Conservation (phyloP, 2,797 vertebrate species). For the Tauraco hartlaubi region DNA sequence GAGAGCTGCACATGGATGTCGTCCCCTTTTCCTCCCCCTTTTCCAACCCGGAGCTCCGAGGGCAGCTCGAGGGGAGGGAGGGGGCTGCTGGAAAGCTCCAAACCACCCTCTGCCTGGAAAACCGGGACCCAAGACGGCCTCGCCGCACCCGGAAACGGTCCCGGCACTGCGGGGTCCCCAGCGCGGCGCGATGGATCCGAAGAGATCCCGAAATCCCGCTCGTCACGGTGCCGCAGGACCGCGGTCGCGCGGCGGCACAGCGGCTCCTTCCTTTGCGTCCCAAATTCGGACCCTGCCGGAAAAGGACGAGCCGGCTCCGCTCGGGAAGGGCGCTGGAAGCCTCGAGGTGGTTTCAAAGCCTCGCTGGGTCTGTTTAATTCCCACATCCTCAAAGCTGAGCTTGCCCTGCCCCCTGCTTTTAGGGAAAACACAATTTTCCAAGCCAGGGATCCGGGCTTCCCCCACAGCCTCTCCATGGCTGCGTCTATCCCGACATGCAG, state of each 20-base stretch:
- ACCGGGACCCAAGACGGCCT: neutral
- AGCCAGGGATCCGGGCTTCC: too few relatives aligned
- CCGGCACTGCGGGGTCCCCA: neutral
- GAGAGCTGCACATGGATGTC: neutral
- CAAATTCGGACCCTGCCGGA: rapidly evolving
- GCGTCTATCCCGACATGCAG: neutral
- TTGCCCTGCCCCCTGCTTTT: neutral
- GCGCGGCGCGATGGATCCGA: rapidly evolving
- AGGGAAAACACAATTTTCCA: neutral
- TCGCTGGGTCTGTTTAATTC: rapidly evolving
- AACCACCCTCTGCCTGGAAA: neutral
- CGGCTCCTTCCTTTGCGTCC: neutral
- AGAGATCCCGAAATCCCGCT: neutral
- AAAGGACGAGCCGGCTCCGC: rapidly evolving
- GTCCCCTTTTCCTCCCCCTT: neutral
- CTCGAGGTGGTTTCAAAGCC: rapidly evolving
- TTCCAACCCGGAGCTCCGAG: rapidly evolving
- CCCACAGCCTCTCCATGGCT: neutral
- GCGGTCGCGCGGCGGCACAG: rapidly evolving
- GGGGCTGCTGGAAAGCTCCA: too few relatives aligned
- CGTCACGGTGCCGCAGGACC: neutral
- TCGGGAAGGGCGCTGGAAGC: neutral
- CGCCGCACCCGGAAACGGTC: rapidly evolving
- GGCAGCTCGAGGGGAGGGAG: neutral
- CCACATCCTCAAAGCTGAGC: neutral